Percentiles rank a stretch among this genome's conserved stretches.
Conservation (phyloP, 2,113 vertebrate species). For the Rhinoderma darwinii region DNA sequence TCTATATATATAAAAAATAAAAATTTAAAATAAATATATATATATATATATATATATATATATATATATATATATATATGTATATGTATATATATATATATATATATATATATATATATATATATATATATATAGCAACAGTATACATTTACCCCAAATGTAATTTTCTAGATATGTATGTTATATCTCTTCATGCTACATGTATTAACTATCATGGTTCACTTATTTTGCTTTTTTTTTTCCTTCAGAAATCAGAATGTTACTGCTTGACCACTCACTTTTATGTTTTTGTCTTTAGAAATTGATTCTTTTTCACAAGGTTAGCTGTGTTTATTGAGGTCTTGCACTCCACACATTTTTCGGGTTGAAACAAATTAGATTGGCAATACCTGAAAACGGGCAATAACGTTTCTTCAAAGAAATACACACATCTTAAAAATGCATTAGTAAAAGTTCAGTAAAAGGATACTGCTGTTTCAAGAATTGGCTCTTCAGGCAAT, state of each 20-base stretch:
- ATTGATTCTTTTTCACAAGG: constrained; percentile 72
- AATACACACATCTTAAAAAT: constrained; percentile 50
- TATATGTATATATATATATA: no score
- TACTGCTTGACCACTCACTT: constrained; percentile 63
- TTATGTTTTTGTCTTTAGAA: constrained; percentile 65
- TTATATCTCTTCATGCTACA: not conserved
- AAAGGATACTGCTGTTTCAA: not conserved
- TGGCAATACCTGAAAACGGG: constrained; percentile 52
- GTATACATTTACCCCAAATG: not conserved
- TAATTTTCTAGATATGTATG: not conserved
- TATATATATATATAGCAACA: no score
- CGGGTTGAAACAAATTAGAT: constrained; percentile 63
- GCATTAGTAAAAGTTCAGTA: constrained; percentile 43
- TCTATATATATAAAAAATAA: no score
- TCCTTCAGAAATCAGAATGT: constrained; percentile 59
- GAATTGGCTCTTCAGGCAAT: not conserved
- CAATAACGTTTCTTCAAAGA: constrained; percentile 53
- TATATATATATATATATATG: no score
- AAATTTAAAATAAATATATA: no score
- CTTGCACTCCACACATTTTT: constrained; percentile 64
- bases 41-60: no score
- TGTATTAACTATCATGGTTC: constrained; percentile 69
- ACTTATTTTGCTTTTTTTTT: constrained; percentile 49
- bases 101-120: no score
- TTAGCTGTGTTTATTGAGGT: constrained; percentile 68